Evolutionary conservation across 64 coral and sea anemone species (phyloP).

Genomic region (Montipora sp.): DNA sequence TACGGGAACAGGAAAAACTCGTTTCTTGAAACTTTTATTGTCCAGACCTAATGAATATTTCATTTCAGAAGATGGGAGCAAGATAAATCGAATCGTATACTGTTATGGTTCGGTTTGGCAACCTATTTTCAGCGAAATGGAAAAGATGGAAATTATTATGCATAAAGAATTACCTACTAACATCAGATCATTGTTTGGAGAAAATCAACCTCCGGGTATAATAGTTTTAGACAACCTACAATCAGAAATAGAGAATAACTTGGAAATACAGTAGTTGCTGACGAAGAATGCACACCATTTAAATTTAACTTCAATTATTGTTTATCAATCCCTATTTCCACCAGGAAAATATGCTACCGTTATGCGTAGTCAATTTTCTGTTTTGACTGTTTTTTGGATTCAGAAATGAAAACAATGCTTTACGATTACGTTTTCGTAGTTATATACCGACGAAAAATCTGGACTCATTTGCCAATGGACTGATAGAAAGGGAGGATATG

Average conservation of each 20-base stretch:
- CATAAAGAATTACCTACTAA: not conserved
- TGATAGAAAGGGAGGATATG: not conserved
- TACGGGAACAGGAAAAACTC: not conserved
- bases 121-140: not conserved
- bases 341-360: not conserved
- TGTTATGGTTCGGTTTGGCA: not conserved
- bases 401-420: not conserved
- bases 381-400: not conserved
- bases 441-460: not conserved
- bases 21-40: not conserved
- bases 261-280: not conserved
- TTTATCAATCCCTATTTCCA: not conserved
- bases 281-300: not conserved
- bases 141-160: not conserved
- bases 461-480: not conserved
- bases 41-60: not conserved
- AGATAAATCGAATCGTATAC: not conserved
- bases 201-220: not conserved
- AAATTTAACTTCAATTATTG: not conserved
- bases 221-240: not conserved
- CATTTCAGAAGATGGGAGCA: not conserved
- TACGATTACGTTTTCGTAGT: not conserved
- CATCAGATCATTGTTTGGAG: not conserved
- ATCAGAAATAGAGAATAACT: not conserved
- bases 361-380: not conserved